phyloP scores from a whole-genome alignment of 2,888 invertebrate species.

The Eupithecia subfuscata region DNA sequence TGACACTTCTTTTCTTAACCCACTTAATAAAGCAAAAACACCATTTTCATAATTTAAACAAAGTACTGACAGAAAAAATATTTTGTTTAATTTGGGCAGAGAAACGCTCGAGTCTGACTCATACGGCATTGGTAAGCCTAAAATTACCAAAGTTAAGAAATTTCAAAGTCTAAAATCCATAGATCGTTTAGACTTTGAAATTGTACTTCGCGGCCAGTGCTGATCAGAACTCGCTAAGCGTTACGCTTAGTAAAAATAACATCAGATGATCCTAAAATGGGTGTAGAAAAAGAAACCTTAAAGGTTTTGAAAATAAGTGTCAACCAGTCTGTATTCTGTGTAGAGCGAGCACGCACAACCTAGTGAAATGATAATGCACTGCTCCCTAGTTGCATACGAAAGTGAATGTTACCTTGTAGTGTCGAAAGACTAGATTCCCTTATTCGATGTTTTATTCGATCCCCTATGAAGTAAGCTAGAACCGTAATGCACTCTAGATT shows the following conservation, averaged over 20 bases:
- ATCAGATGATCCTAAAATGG: neutral
- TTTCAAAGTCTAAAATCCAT: too few relatives aligned
- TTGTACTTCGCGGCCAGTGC: too few relatives aligned
- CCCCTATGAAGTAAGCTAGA: slow-evolving; percentile 36
- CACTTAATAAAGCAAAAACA: neutral
- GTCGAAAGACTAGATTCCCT: slow-evolving; percentile 36
- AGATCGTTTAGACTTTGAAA: too few relatives aligned
- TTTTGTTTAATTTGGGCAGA: neutral
- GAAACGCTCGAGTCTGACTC: neutral
- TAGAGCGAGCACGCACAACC: slow-evolving; percentile 60
- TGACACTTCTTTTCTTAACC: slow-evolving; percentile 42
- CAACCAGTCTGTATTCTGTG: slow-evolving; percentile 50
- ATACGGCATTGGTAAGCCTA: neutral
- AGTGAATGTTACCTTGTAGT: slow-evolving; percentile 45
- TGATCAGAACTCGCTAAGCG: neutral
- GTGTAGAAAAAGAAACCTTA: neutral
- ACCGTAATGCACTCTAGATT: slow-evolving; percentile 39
- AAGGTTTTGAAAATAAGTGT: slow-evolving; percentile 43
- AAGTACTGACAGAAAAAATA: neutral
- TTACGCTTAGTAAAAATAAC: too few relatives aligned
- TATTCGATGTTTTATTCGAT: slow-evolving; percentile 33
- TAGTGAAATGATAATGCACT: slow-evolving; percentile 59
- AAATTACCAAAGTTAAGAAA: neutral
- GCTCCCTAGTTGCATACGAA: slow-evolving; percentile 46
- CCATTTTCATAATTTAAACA: neutral